Conservation (phyloP, 30 jellyfish, hydroid and myxozoan genomes). For the Hydractinia echinata region DNA sequence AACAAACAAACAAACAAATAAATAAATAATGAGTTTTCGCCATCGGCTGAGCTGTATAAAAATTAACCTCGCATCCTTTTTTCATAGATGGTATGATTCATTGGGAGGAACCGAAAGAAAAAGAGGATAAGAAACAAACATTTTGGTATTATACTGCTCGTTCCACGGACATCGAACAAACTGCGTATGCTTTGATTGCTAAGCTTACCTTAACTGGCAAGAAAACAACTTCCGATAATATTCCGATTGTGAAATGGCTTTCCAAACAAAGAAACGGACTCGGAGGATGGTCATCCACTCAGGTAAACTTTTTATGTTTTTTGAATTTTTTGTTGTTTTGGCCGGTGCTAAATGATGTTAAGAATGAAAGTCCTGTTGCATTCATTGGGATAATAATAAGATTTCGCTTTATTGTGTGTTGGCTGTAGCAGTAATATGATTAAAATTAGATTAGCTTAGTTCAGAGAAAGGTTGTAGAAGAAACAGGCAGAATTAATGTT, state of each 20-base stretch:
- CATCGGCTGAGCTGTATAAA: no score
- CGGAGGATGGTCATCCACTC: constrained; percentile 96
- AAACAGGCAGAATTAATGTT: no score
- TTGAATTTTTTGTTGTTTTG: not conserved
- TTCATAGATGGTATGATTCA: constrained; percentile 52
- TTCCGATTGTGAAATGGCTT: constrained; percentile 79
- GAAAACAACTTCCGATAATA: constrained; percentile 26
- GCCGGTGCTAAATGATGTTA: no score
- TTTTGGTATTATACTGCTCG: constrained; percentile 45
- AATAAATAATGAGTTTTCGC: no score
- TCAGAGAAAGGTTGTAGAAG: no score
- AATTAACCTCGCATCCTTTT: not conserved
- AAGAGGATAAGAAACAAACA: not conserved
- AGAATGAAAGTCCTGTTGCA: no score
- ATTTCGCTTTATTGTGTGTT: no score
- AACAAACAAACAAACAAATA: no score
- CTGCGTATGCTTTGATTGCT: constrained; percentile 70
- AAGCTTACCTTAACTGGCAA: constrained; percentile 20
- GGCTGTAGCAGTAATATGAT: no score
- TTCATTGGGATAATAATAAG: no score
- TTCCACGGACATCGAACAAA: constrained; percentile 74
- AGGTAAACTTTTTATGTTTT: constrained; percentile 31
- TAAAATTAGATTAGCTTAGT: no score
- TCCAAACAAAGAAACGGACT: constrained; percentile 74
- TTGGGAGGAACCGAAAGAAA: constrained; percentile 52